Conservation (phyloP, 1,140 invertebrate species). For the Macrotrachela quadricornifera region DNA sequence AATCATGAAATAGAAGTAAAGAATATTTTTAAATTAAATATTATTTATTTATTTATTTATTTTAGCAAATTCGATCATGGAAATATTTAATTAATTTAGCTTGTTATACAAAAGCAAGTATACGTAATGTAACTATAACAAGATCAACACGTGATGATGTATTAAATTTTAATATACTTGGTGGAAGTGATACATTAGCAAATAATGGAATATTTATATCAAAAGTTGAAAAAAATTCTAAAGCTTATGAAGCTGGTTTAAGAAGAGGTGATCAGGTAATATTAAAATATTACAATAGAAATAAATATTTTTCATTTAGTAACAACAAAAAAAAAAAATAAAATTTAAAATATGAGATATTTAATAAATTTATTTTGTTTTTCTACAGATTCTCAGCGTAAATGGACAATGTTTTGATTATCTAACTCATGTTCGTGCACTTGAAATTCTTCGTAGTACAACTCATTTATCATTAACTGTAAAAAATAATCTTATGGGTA, state of each 20-base stretch:
- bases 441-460: conserved; percentile 71
- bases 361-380: no score
- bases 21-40: conserved; percentile 79
- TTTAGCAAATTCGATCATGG: no score
- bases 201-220: conserved; percentile 81
- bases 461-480: conserved; percentile 87
- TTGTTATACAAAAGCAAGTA: conserved; percentile 77
- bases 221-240: conserved; percentile 69
- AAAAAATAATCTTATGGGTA: conserved; percentile 69
- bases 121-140: conserved; percentile 67
- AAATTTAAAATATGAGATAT: no score
- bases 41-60: conserved; percentile 35
- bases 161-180: conserved; percentile 51
- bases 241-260: conserved; percentile 81
- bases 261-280: conserved; percentile 73
- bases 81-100: conserved; percentile 40
- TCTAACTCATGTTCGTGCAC: conserved; percentile 61
- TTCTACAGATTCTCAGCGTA: conserved; percentile 48
- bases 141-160: conserved; percentile 55
- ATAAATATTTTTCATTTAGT: no score
- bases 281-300: no score
- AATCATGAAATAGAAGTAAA: conserved; percentile 35
- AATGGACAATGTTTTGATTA: conserved; percentile 87
- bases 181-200: conserved; percentile 54
- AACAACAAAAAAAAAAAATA: no score